Evolutionary conservation across 2,888 invertebrate species (phyloP).

Genomic region (Lasioglossum vierecki): DNA sequence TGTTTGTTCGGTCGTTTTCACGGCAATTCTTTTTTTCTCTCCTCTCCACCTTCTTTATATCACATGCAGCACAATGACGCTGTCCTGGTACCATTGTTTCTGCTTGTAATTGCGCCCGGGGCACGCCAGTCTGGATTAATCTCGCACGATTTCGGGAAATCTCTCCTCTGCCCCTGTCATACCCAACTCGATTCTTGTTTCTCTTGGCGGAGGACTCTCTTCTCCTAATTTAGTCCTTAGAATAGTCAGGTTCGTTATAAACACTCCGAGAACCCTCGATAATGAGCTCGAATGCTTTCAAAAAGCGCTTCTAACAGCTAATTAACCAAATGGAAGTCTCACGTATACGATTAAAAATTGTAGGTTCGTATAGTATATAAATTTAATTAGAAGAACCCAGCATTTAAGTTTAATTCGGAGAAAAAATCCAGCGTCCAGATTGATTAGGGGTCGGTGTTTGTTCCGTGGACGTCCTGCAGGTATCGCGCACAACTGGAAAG

Average conservation of each 20-base stretch:
- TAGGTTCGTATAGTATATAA: neutral
- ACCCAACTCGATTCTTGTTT: constrained; percentile 35
- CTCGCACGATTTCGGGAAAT: constrained; percentile 53
- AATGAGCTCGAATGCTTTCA: neutral
- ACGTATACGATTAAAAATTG: neutral
- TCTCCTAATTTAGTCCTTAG: constrained; percentile 11
- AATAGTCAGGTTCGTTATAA: neutral
- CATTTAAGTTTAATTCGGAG: neutral
- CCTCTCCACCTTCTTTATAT: constrained; percentile 57
- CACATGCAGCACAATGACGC: constrained; percentile 70
- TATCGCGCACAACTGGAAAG: neutral
- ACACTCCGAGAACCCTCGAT: neutral
- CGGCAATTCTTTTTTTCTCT: neutral
- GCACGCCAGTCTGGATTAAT: constrained; percentile 69
- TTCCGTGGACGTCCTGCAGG: neutral
- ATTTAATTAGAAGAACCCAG: neutral
- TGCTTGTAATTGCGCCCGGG: constrained; percentile 68
- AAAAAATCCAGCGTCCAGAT: neutral
- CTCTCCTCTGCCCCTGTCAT: constrained; percentile 22
- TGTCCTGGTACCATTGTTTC: constrained; percentile 69
- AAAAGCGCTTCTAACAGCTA: neutral
- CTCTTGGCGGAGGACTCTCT: constrained; percentile 16
- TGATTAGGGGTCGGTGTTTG: neutral
- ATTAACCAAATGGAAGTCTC: neutral
- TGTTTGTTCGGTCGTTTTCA: neutral